Evolutionary conservation across 23 tunicate genomes (phyloP).

Genomic region (Clavelina lepadiformis): DNA sequence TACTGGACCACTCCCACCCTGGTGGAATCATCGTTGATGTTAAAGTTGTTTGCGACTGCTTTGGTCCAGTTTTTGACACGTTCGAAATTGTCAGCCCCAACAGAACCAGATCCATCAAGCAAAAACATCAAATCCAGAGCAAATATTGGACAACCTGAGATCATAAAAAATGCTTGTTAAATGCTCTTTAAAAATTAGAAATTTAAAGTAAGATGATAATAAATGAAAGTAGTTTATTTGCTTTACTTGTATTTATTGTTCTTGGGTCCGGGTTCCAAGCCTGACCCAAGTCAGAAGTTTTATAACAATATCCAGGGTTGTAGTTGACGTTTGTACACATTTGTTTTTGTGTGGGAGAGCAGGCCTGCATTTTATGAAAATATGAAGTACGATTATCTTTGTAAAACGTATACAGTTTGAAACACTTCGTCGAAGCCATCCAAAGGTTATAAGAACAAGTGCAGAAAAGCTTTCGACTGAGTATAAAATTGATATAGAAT

Average conservation of each 20-base stretch:
- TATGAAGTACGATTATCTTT: too few relatives aligned
- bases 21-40: slow-evolving; percentile 8
- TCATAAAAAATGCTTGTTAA: not conserved
- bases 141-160: slow-evolving; percentile 25
- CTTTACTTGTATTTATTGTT: slow-evolving; percentile 6
- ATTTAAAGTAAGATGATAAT: not conserved
- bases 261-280: slow-evolving; percentile 20
- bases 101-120: slow-evolving; percentile 77
- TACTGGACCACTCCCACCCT: slow-evolving; percentile 66
- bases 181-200: not conserved
- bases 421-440: too few relatives aligned
- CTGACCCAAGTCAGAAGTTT: not conserved
- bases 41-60: slow-evolving; percentile 32
- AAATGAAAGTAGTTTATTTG: too few relatives aligned
- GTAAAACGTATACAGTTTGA: too few relatives aligned
- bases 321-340: slow-evolving; percentile 3
- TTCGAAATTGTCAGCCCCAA: slow-evolving; percentile 28
- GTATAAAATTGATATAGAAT: too few relatives aligned
- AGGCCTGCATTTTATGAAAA: slow-evolving; percentile 26
- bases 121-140: slow-evolving; percentile 56
- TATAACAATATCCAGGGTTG: slow-evolving; percentile 43
- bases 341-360: slow-evolving; percentile 25
- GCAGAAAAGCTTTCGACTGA: too few relatives aligned
- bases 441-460: too few relatives aligned
- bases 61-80: slow-evolving; percentile 65